phyloP scores from a whole-genome alignment of 2,113 vertebrate species.

The Channa argus region DNA sequence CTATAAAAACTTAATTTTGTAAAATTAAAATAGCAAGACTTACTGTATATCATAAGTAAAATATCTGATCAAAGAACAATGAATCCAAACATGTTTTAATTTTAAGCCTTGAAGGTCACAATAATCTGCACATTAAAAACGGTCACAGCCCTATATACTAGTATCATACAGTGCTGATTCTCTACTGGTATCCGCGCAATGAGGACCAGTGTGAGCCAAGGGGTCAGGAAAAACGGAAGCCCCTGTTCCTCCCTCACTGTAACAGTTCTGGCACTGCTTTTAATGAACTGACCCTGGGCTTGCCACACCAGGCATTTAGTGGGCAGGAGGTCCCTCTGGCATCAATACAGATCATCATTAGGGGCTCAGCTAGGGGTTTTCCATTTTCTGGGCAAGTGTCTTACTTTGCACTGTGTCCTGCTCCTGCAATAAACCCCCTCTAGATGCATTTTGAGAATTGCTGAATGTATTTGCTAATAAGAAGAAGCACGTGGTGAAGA shows the following conservation, averaged over 20 bases:
- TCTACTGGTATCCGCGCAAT: neutral
- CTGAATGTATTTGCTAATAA: slow-evolving; percentile 33
- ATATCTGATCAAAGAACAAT: too few species aligned
- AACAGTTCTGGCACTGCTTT: slow-evolving; percentile 65
- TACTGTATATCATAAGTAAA: too few species aligned
- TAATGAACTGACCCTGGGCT: slow-evolving; percentile 75
- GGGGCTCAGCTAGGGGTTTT: slow-evolving; percentile 41
- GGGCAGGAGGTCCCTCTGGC: slow-evolving; percentile 62
- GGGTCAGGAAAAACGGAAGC: slow-evolving; percentile 65
- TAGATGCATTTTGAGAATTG: slow-evolving; percentile 17
- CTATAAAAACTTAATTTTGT: too few species aligned
- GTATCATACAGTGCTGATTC: slow-evolving; percentile 8
- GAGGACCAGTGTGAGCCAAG: slow-evolving; percentile 35
- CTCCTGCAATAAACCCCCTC: slow-evolving; percentile 31
- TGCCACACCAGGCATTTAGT: slow-evolving; percentile 59
- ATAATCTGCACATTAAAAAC: neutral
- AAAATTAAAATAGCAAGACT: too few species aligned
- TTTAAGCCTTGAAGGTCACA: neutral
- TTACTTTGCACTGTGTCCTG: slow-evolving; percentile 19
- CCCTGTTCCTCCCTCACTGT: slow-evolving; percentile 65
- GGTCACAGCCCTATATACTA: neutral
- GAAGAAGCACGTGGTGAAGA: slow-evolving; percentile 1
- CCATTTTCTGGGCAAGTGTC: slow-evolving; percentile 36
- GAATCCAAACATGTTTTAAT: too few species aligned
- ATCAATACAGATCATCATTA: slow-evolving; percentile 71